Evolutionary conservation across 2,113 vertebrate genomes (phyloP), one percentile per base, ranked within the genome.

Genomic region (Toxotes chatareus): DNA sequence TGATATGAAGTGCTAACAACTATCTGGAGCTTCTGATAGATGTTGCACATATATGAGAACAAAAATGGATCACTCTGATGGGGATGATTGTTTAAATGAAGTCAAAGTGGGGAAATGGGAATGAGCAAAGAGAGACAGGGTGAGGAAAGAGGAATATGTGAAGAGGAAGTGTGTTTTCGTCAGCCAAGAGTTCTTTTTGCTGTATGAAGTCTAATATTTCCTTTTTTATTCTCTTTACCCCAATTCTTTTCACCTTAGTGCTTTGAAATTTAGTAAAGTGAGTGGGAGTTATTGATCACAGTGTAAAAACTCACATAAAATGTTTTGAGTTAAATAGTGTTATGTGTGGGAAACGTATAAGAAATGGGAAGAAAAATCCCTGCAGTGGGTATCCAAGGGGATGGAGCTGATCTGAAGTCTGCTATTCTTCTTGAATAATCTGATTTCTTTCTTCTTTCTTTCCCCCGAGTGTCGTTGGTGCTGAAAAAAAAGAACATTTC

Each of bases 361-460:
- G 12, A 64, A 85, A 76, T 44, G 32, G 46, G 66, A 70, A 80
- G 63, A 68, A n/a, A 66, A 80, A 78, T 75, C 73, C 69, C 60
- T 56, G 57, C 69, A 68, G 61, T 73, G 46, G 44, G 31, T 53
- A 21, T 87, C 64, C 79, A 17, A 76, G 0, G 55, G 59, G 42
- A 72, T 72, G 42, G 11, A 62, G 51, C 57, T 75, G 68, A 90
- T 88, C 55, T 73, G 62, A 83, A 86, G 61, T 74, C 42, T 76
- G 53, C 60, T 76, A 59, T 79, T 89, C 63, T 70, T 84, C 60
- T 84, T 87, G 60, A 88, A 78, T 82, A 90, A 83, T 75, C 27
- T 13, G 0, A 77, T 77, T 83, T 66, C 23, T 82, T 86, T 77
- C 16, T 73, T 66, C n/a, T 47, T 59, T 74, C 27, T 47, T 32